Conservation (phyloP, 2,113 vertebrate species). For the Takifugu bimaculatus region DNA sequence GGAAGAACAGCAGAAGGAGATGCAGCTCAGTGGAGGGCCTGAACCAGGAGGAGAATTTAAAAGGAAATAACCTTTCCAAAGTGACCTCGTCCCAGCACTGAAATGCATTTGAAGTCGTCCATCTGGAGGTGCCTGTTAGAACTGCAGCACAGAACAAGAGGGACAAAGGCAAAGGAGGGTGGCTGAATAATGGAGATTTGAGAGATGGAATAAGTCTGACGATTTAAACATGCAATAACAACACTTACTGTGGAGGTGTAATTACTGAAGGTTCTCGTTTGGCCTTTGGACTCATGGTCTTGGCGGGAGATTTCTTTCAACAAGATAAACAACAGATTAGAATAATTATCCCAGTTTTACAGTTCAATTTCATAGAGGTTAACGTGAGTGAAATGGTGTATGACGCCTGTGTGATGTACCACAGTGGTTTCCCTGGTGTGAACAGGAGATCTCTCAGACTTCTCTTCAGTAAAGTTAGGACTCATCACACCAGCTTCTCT, state of each 20-base stretch:
- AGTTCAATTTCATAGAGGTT: no score
- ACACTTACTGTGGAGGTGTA: conserved; percentile 46
- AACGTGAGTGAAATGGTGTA: no score
- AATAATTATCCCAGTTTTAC: no score
- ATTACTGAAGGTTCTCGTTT: background rate
- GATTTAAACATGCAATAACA: background rate
- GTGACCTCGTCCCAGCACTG: conserved; percentile 89
- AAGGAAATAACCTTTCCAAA: conserved; percentile 86
- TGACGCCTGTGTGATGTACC: no score
- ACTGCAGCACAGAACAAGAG: conserved; percentile 6
- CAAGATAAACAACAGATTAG: background rate
- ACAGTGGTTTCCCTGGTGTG: conserved; percentile 48
- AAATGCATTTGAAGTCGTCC: conserved; percentile 85
- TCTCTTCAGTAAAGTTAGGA: conserved; percentile 68
- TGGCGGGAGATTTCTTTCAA: conserved; percentile 3
- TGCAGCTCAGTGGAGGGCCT: background rate
- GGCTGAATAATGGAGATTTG: no score
- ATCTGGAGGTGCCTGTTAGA: conserved; percentile 60
- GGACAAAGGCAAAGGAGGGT: background rate
- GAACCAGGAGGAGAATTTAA: background rate
- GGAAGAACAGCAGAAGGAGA: no score
- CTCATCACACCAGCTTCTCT: conserved; percentile 73
- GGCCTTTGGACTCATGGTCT: conserved; percentile 12
- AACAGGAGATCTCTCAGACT: conserved; percentile 77
- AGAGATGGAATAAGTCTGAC: background rate